Percentiles rank a stretch among this genome's conserved stretches.
Conservation (phyloP, 2,888 invertebrate species). For the Drosophila macrospina region DNA sequence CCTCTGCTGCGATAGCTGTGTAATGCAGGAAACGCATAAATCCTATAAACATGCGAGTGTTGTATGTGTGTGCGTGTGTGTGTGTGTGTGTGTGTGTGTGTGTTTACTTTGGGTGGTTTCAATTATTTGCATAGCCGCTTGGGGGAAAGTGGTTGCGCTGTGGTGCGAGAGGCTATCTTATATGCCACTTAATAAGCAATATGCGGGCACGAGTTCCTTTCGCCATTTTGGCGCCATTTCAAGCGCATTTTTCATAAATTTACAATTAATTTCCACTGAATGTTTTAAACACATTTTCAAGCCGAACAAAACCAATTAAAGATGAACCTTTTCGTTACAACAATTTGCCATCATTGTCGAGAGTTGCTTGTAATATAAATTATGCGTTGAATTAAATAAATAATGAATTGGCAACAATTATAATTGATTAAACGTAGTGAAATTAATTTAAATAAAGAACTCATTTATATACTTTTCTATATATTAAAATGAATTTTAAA, state of each 20-base stretch:
- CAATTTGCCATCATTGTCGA: neutral
- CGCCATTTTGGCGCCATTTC: conserved; percentile 47
- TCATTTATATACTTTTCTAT: too few relatives aligned
- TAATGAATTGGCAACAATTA: neutral
- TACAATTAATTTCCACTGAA: conserved; percentile 63
- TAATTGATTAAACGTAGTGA: neutral
- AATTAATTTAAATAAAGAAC: too few relatives aligned
- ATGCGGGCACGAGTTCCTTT: conserved; percentile 45
- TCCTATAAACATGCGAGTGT: conserved; percentile 51
- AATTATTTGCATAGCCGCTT: conserved; percentile 73
- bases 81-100: neutral
- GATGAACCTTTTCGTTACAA: neutral
- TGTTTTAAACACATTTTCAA: conserved; percentile 4
- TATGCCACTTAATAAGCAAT: conserved; percentile 79
- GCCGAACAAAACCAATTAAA: neutral
- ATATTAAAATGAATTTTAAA: too few relatives aligned
- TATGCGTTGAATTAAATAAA: neutral
- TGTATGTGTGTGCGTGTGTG: neutral
- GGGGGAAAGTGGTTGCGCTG: conserved; percentile 3
- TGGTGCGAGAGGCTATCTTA: conserved; percentile 43
- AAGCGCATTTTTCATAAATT: conserved; percentile 68
- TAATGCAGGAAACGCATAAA: conserved; percentile 59
- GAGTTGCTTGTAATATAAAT: neutral
- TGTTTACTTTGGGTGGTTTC: conserved; percentile 60
- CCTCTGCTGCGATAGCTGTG: conserved; percentile 31